Evolutionary conservation across 2,797 vertebrate species (phyloP).

Genomic region (Rhinella marina): DNA sequence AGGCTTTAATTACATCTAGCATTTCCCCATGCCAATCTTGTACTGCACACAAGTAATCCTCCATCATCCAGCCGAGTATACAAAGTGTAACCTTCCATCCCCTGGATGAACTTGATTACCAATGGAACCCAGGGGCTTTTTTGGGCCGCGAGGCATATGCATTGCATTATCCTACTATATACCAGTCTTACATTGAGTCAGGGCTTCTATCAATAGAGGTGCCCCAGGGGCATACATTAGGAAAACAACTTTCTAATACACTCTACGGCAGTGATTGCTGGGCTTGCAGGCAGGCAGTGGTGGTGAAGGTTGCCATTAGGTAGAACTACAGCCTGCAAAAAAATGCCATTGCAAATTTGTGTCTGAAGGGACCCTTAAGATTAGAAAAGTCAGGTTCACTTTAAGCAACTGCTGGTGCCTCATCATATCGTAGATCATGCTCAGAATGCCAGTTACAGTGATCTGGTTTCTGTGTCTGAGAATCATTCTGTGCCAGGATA

Average conservation of each 20-base stretch:
- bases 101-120: background rate
- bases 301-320: background rate
- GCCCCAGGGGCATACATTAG: background rate
- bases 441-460: conserved; percentile 4
- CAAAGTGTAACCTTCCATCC: background rate
- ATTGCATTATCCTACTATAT: background rate
- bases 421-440: background rate
- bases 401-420: conserved; percentile 9
- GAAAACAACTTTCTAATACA: background rate
- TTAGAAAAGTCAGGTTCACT: background rate
- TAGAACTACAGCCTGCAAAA: background rate
- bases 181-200: background rate
- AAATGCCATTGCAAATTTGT: too few species aligned
- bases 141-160: too few species aligned
- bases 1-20: background rate
- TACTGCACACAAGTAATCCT: background rate
- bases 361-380: background rate
- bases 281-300: too few species aligned
- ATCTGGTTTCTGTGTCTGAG: conserved; percentile 13
- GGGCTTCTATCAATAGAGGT: background rate
- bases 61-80: background rate
- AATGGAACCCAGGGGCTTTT: background rate
- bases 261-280: too few species aligned
- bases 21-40: background rate
- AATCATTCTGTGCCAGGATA: conserved; percentile 38